phyloP scores from a whole-genome alignment of 64 coral and sea anemone species.

The Montipora sp. region DNA sequence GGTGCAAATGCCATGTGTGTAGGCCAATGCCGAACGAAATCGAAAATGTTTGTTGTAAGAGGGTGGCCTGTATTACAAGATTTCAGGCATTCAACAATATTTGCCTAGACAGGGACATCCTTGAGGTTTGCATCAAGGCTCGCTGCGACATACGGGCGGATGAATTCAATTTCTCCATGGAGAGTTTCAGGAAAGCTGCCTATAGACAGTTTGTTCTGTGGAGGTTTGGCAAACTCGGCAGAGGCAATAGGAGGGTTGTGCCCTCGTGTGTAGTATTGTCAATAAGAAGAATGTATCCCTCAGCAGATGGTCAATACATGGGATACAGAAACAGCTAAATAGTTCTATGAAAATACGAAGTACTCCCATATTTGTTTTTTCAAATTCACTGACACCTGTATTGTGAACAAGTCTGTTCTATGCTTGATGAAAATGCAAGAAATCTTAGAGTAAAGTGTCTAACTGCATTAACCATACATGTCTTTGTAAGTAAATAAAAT shows the following conservation, averaged over 20 bases:
- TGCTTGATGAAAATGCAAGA: neutral
- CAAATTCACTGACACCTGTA: neutral
- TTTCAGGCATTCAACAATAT: constrained; percentile 14
- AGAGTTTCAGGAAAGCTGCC: constrained; percentile 28
- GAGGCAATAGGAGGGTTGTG: constrained; percentile 26
- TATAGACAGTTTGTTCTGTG: constrained; percentile 16
- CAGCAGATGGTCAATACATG: constrained; percentile 5
- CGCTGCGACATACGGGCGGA: constrained; percentile 40
- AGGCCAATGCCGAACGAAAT: constrained; percentile 24
- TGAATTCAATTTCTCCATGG: constrained; percentile 34
- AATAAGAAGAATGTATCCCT: constrained; percentile 30
- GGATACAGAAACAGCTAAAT: constrained; percentile 23
- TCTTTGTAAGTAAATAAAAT: no score
- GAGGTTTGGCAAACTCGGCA: constrained; percentile 13
- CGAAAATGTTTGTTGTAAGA: constrained; percentile 19
- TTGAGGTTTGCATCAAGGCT: constrained; percentile 31
- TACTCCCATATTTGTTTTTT: neutral
- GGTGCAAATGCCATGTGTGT: constrained; percentile 39
- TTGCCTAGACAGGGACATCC: neutral
- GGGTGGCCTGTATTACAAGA: constrained; percentile 9
- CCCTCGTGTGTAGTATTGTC: constrained; percentile 43
- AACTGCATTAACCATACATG: no score
- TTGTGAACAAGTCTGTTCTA: neutral
- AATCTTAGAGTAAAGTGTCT: no score
- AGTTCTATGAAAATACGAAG: neutral